Conservation (phyloP, 2,113 vertebrate species). For the Motacilla tschutschensis region DNA sequence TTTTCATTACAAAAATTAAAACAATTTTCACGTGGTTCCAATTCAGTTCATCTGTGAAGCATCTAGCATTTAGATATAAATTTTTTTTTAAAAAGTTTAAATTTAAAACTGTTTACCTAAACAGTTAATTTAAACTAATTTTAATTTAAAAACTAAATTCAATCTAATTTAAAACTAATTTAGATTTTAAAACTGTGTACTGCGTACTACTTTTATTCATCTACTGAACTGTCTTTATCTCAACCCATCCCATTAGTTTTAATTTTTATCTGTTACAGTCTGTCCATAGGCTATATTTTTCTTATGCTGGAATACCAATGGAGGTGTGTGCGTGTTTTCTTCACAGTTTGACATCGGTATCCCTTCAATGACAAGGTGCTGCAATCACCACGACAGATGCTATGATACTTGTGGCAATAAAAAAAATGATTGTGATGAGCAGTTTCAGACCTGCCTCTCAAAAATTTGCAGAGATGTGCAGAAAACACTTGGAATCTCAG, state of each 20-base stretch:
- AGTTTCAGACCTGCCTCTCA: slow-evolving; percentile 91
- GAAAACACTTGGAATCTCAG: slow-evolving; percentile 85
- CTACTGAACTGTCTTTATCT: neutral
- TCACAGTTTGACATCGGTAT: slow-evolving; percentile 93
- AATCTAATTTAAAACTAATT: too few species aligned
- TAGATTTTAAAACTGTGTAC: too few species aligned
- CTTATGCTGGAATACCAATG: neutral
- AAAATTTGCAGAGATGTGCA: slow-evolving; percentile 92
- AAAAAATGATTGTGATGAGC: slow-evolving; percentile 91
- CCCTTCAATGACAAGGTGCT: slow-evolving; percentile 95
- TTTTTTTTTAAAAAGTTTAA: too few species aligned
- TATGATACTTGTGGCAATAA: slow-evolving; percentile 89
- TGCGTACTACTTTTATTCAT: neutral
- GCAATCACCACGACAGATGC: slow-evolving; percentile 93
- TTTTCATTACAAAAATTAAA: neutral
- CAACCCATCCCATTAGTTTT: neutral
- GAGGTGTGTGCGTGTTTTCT: neutral
- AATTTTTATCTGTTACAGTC: neutral
- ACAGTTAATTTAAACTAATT: too few species aligned
- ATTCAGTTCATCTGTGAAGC: neutral
- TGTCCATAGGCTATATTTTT: neutral
- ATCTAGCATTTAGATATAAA: neutral
- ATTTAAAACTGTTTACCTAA: too few species aligned
- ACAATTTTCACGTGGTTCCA: neutral
- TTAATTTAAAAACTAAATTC: too few species aligned